Conservation (phyloP, 2,888 invertebrate genomes). For the Spatulosminthurus flaviceps region DNA sequence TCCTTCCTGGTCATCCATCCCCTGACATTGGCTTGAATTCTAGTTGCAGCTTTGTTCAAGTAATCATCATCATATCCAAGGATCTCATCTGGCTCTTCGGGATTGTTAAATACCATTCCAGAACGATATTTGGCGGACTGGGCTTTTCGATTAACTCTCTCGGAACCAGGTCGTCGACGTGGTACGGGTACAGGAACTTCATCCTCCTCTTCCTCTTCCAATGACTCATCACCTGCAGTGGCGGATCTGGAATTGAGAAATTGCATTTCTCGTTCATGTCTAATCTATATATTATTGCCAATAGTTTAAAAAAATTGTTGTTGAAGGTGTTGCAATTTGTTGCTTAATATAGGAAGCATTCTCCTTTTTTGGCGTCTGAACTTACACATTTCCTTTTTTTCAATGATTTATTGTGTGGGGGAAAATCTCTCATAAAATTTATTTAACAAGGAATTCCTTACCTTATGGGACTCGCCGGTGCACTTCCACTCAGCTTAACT, state of each 20-base stretch:
- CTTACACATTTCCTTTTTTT: too few relatives aligned
- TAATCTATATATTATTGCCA: too few relatives aligned
- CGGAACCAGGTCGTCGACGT: slow-evolving; percentile 32
- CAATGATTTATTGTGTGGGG: too few relatives aligned
- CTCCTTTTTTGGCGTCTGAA: too few relatives aligned
- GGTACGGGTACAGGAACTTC: not conserved
- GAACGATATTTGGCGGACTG: slow-evolving; percentile 60
- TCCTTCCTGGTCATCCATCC: slow-evolving; percentile 56
- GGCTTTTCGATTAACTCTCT: slow-evolving; percentile 31
- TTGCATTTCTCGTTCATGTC: too few relatives aligned
- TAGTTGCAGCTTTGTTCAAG: slow-evolving; percentile 57
- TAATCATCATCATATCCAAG: slow-evolving; percentile 57
- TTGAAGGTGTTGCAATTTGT: too few relatives aligned
- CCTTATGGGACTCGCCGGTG: slow-evolving; percentile 3
- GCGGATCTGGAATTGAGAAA: too few relatives aligned
- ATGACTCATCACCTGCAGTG: too few relatives aligned
- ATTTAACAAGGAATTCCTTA: too few relatives aligned
- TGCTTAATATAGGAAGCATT: too few relatives aligned
- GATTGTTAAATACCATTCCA: slow-evolving; percentile 57
- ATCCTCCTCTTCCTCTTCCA: not conserved
- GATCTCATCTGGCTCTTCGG: slow-evolving; percentile 1
- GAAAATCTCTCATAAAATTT: too few relatives aligned
- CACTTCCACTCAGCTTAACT: not conserved
- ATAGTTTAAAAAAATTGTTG: too few relatives aligned
- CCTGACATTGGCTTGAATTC: slow-evolving; percentile 57